These are phyloP conservation scores for Corythucha ciliata DNA, from an alignment of 2,888 invertebrate genomes.

Conservation along the genomic window DNA sequence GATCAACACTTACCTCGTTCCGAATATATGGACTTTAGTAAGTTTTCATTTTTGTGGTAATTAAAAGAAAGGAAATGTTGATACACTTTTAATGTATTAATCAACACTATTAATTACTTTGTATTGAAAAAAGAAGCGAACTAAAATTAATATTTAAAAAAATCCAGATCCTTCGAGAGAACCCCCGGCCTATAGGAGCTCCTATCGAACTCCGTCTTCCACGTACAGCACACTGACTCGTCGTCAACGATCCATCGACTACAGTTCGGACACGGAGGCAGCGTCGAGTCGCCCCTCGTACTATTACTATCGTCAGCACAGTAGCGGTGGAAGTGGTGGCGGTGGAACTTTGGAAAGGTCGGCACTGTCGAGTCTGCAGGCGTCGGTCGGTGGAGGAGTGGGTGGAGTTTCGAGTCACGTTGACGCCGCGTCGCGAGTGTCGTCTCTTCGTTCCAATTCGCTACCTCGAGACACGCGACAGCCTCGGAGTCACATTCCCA, in stretches of 20 bases:
- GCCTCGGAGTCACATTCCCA: conserved; percentile 40
- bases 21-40: conserved; percentile 50
- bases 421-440: conserved; percentile 15
- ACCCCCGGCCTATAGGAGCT: conserved; percentile 27
- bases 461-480: conserved; percentile 41
- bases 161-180: conserved; percentile 23
- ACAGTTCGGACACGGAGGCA: conserved; percentile 92
- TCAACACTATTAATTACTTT: background rate
- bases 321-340: conserved; percentile 21
- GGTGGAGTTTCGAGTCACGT: conserved; percentile 13
- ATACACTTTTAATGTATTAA: background rate
- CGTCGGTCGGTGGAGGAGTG: conserved; percentile 9
- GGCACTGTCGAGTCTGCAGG: background rate
- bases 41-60: conserved; percentile 14
- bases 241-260: conserved; percentile 70
- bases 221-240: conserved; percentile 51
- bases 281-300: conserved; percentile 52
- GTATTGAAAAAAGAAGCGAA: background rate
- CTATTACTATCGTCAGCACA: conserved; percentile 48
- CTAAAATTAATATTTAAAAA: background rate
- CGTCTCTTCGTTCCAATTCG: conserved; percentile 42
- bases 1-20: conserved; percentile 83
- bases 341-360: conserved; percentile 3
- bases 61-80: background rate
- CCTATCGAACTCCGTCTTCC: conserved; percentile 26